Percentiles rank a stretch among this genome's conserved stretches.
Conservation (phyloP, 1,140 invertebrate species). For the Leptinotarsa defecta region DNA sequence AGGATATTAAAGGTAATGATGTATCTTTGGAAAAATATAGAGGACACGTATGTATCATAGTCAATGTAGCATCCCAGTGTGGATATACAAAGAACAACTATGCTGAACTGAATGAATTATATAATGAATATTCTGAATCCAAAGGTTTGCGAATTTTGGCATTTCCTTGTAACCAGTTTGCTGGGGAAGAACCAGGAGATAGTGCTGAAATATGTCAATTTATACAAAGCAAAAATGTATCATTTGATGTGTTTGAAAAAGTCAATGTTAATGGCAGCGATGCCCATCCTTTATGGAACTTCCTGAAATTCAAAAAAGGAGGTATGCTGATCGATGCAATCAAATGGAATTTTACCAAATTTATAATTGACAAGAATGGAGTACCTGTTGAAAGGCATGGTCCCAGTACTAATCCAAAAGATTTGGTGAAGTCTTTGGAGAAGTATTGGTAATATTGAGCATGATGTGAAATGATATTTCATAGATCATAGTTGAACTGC, state of each 20-base stretch:
- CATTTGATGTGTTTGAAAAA: conserved; percentile 80
- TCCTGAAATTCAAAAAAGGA: conserved; percentile 79
- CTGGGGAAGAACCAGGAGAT: conserved; percentile 76
- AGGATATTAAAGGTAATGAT: conserved; percentile 73
- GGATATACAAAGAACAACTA: conserved; percentile 81
- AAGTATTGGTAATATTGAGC: conserved; percentile 66
- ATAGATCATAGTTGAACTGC: no score
- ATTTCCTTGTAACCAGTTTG: conserved; percentile 90
- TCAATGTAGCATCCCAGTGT: conserved; percentile 87
- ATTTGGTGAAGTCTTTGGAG: conserved; percentile 68
- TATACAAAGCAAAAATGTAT: conserved; percentile 69
- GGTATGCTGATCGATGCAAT: conserved; percentile 75
- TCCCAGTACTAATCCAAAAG: conserved; percentile 74
- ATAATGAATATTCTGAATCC: conserved; percentile 69
- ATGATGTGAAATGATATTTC: no score
- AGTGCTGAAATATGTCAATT: conserved; percentile 78
- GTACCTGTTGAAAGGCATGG: conserved; percentile 80
- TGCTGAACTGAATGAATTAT: conserved; percentile 72
- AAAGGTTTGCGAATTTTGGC: conserved; percentile 77
- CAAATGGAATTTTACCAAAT: conserved; percentile 99
- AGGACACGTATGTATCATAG: conserved; percentile 73
- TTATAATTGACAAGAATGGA: conserved; percentile 87
- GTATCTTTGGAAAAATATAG: conserved; percentile 74
- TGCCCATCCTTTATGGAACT: conserved; percentile 86
- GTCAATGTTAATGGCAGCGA: conserved; percentile 87